Conservation (phyloP, 1,140 invertebrate species). For the Melanaphis sacchari region DNA sequence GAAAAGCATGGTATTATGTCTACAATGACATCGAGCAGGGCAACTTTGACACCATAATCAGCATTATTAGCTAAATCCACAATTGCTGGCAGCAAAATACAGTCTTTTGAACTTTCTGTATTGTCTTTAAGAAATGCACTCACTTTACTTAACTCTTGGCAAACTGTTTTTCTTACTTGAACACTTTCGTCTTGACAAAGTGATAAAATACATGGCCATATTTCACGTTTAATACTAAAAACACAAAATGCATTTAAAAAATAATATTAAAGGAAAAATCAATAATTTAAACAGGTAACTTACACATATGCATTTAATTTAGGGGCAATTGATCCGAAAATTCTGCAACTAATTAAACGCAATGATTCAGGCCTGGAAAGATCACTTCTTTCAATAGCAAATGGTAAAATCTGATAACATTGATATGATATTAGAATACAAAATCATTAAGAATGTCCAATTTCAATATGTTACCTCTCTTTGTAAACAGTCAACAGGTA, state of each 20-base stretch:
- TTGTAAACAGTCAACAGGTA: conserved; percentile 45
- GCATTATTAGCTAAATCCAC: conserved; percentile 54
- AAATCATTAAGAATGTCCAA: not conserved
- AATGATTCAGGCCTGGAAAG: conserved; percentile 32
- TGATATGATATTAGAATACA: not conserved
- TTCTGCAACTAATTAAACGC: conserved; percentile 37
- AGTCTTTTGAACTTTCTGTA: conserved; percentile 18
- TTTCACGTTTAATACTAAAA: conserved; percentile 53
- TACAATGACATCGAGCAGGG: conserved; percentile 37
- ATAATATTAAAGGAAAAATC: not conserved
- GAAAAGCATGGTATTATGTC: conserved; percentile 52
- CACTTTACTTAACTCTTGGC: conserved; percentile 49
- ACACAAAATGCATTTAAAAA: not conserved
- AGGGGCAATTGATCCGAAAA: conserved; percentile 48
- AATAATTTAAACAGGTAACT: not conserved
- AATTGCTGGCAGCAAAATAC: conserved; percentile 46
- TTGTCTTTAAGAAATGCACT: conserved; percentile 46
- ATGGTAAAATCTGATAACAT: conserved; percentile 35
- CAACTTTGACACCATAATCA: conserved; percentile 45
- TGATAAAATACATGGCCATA: conserved; percentile 56
- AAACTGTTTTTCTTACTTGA: conserved; percentile 46
- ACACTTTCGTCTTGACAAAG: conserved; percentile 52
- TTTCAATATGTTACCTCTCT: not conserved
- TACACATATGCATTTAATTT: conserved; percentile 42
- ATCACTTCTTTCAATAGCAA: conserved; percentile 48